These are phyloP conservation scores for Aldabrachelys gigantea DNA, from an alignment of 2,113 vertebrate genomes.

Conservation along the genomic window DNA sequence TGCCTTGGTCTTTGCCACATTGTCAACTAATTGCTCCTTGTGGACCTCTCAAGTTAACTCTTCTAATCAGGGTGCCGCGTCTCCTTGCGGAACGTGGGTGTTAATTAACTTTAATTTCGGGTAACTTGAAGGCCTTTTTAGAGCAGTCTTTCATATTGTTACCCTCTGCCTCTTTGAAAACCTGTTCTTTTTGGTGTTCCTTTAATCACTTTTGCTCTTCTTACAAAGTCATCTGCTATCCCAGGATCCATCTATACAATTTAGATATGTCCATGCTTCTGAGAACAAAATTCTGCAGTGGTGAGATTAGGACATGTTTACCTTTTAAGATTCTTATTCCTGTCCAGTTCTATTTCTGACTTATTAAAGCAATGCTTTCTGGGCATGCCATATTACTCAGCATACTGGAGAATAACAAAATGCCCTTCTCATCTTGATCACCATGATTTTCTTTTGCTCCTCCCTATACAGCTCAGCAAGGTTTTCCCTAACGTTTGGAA, in stretches of 20 bases:
- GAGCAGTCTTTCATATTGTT: background rate
- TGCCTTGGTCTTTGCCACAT: background rate
- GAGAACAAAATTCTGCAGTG: background rate
- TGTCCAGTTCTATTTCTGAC: background rate
- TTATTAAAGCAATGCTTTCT: background rate
- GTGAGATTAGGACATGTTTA: background rate
- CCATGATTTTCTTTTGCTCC: background rate
- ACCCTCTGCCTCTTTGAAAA: conserved; percentile 34
- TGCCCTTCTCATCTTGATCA: background rate
- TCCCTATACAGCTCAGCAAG: background rate
- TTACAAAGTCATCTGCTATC: background rate
- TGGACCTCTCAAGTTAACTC: conserved; percentile 38
- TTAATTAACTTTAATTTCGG: conserved; percentile 65
- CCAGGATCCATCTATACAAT: background rate
- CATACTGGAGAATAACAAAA: background rate
- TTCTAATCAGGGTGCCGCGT: conserved; percentile 44
- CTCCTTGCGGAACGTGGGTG: conserved; percentile 15
- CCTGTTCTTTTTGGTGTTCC: background rate
- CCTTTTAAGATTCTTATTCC: background rate
- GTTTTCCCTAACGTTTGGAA: conserved; percentile 3
- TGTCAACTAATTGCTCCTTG: conserved; percentile 53
- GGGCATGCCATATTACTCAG: background rate
- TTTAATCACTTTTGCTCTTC: background rate
- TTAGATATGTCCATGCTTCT: fast-evolving
- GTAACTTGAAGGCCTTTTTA: conserved; percentile 53